Percentiles rank a stretch among this genome's conserved stretches.
Conservation (phyloP, 2,113 vertebrate species). For the Thymallus thymallus region DNA sequence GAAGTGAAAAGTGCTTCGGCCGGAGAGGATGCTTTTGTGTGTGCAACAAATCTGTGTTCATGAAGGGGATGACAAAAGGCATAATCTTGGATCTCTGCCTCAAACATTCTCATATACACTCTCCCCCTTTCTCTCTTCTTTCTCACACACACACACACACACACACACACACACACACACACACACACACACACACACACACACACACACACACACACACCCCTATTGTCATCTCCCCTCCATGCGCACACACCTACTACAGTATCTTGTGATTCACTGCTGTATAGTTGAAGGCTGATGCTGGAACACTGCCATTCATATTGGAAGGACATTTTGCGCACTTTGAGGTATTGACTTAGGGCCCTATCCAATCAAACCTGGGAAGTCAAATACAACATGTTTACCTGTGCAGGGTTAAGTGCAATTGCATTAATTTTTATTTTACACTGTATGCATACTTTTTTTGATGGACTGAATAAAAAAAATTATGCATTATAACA, state of each 20-base stretch:
- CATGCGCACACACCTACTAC: conserved; percentile 3
- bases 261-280: not conserved
- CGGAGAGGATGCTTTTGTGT: not conserved
- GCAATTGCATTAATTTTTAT: too few species aligned
- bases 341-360: not conserved
- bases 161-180: too few species aligned
- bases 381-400: not conserved
- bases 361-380: not conserved
- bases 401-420: not conserved
- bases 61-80: not conserved
- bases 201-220: too few species aligned
- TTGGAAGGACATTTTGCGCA: not conserved
- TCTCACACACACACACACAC: too few species aligned
- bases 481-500: too few species aligned
- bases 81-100: not conserved
- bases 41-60: not conserved
- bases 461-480: too few species aligned
- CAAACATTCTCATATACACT: not conserved
- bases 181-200: too few species aligned
- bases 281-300: not conserved
- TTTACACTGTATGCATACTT: too few species aligned
- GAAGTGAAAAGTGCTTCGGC: conserved; percentile 5
- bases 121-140: too few species aligned
- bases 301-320: not conserved
- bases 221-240: too few species aligned